Conservation (phyloP, 2,797 vertebrate species). For the Myotis myotis region DNA sequence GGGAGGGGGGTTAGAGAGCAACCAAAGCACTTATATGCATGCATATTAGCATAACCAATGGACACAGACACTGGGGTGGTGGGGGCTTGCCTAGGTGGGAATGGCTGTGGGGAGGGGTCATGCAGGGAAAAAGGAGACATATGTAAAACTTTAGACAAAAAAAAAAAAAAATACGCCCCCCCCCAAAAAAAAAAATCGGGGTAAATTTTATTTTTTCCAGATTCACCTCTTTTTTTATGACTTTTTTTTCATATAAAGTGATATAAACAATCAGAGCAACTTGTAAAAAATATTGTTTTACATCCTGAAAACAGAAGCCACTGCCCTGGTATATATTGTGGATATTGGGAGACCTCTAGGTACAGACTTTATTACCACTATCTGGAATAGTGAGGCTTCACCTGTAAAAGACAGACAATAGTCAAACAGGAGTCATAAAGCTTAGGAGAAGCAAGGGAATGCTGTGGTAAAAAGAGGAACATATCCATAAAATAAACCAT, state of each 20-base stretch:
- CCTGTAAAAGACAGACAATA: not conserved
- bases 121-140: too few relatives aligned
- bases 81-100: too few relatives aligned
- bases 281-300: not conserved
- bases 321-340: not conserved
- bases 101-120: too few relatives aligned
- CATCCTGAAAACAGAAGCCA: conserved; percentile 3
- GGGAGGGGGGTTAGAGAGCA: too few relatives aligned
- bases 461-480: not conserved
- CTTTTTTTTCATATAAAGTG: not conserved
- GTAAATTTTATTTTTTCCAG: not conserved
- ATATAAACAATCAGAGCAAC: not conserved
- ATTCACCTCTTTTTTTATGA: not conserved
- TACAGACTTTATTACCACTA: conserved; percentile 16
- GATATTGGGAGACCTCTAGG: not conserved
- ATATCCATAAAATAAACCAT: conserved; percentile 41
- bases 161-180: too few relatives aligned
- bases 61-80: too few relatives aligned
- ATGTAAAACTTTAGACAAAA: too few relatives aligned
- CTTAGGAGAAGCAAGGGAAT: conserved; percentile 54
- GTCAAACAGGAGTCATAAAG: not conserved
- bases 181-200: too few relatives aligned
- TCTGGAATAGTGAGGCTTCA: conserved; percentile 29
- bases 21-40: too few relatives aligned
- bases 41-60: too few relatives aligned